A percentile compares a stretch with the other conserved stretches of the same genome.
phyloP scores from a whole-genome alignment of 2,113 vertebrate species.

The Platysternon megacephalum region DNA sequence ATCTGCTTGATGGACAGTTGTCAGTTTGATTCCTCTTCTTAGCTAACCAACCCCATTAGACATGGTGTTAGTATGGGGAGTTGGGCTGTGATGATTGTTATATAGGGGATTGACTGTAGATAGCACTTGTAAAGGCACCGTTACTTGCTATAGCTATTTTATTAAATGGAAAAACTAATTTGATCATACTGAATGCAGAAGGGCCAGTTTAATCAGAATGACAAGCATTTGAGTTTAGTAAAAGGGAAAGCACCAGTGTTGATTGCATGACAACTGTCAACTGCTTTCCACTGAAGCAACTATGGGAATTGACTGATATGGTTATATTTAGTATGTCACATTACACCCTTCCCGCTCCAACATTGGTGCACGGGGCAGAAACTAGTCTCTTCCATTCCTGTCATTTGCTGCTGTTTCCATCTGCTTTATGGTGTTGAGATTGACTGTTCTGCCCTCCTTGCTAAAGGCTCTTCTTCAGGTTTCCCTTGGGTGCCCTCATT shows the following conservation, averaged over 20 bases:
- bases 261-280: slow-evolving; percentile 46
- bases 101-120: slow-evolving; percentile 22
- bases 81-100: accelerated
- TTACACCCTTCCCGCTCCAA: neutral
- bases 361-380: neutral
- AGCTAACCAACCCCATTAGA: neutral
- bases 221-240: neutral
- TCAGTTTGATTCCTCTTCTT: neutral
- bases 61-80: neutral
- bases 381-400: neutral
- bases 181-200: neutral
- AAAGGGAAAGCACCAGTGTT: slow-evolving; percentile 10
- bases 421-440: neutral
- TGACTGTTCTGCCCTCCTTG: neutral
- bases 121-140: neutral
- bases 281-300: neutral
- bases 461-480: neutral
- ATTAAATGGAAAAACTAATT: slow-evolving; percentile 12
- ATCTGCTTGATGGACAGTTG: neutral
- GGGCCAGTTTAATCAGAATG: neutral
- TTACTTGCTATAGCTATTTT: accelerated
- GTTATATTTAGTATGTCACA: neutral
- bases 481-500: neutral
- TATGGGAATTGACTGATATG: neutral
- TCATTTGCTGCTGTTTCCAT: neutral